Evolutionary conservation across 2,888 invertebrate species (phyloP), one percentile per base, ranked within the genome.

Genomic region (Ametastegia equiseti): DNA sequence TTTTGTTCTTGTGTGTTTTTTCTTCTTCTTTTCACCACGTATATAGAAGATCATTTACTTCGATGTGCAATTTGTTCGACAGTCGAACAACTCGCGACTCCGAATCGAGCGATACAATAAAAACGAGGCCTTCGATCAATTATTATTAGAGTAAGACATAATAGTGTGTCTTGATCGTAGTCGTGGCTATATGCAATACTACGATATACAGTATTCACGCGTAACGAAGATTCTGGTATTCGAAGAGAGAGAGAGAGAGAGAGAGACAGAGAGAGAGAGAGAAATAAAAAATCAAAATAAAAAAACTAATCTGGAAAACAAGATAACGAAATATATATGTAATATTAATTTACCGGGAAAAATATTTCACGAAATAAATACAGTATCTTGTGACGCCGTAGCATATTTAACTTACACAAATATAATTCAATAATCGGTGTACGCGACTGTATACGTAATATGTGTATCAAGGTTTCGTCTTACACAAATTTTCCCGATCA

Each of bases 21-120:
- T n/a, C n/a, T n/a, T n/a, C n/a, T n/a, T n/a, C n/a, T n/a, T n/a
- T n/a, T 45, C 15, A 13, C 45, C 9, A 45, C 45, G 11, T 30
- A 30, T n/a, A 63, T 30, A 15, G n/a, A n/a, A 30, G 30, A 11
- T n/a, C 33, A 33, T 63, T 30, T 33, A 63, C n/a, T 33, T n/a
- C n/a, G n/a, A 63, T 63, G 63, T 63, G 30, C 63, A 33, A n/a
- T 63, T 63, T 63, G 63, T 33, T 63, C 33, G 63, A 63, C 15
- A 63, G 33, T 63, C 33, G 36, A 33, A 33, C 33, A 27, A n/a
- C n/a, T 54, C 54, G 23, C 19, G 54, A 54, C 54, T 54, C 15
- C 63, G 63, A 33, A 33, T 63, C 63, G 27, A 33, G n/a, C 4
- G 63, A 33, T 30, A 63, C 54, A 23, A 54, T 54, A 54, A 54